Evolutionary conservation across 2,888 invertebrate species (phyloP), one percentile per base, ranked within the genome.

Genomic region (Parochlus steinenii): DNA sequence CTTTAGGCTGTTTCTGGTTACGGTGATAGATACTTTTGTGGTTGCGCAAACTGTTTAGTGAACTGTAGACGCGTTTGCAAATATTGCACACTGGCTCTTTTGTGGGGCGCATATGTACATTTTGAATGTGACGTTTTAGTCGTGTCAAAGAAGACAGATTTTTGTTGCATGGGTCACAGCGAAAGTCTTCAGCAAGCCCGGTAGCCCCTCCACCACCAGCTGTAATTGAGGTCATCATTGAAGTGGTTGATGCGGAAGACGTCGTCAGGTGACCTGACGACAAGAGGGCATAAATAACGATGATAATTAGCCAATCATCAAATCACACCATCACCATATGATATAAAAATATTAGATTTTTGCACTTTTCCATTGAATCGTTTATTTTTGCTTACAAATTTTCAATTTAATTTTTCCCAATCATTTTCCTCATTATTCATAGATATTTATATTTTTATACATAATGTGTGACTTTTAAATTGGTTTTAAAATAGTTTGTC

Each of bases 11-110:
- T 67, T 80, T 80, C 46, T 68, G 65, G 56, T 70, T 73, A 64
- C 85, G 74, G 65, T 85, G 85, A 64, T 85, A 85, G 69, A 86
- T 83, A 62, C 83, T 83, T 73, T 83, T 83, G 71, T 85, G 85
- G 69, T 85, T 85, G 61, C 85, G 71, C 54, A 85, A 71, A 58
- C 82, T 83, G 69, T 85, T 85, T 54, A 85, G 70, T 57, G 83
- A 85, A 69, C 83, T 82, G 69, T 85, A 86, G 50, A 83, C 83
- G 57, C 85, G 77, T 63, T 83, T 82, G 70, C 85, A 86, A 59
- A 85, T 82, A 69, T 81, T 83, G 71, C 85, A 86, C 58, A 83
- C 81, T 47, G 83, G 83, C 65, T 82, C 82, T 66, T 83, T 74
- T 59, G 82, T 80, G 52, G 83, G 83, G 54, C 81, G 71, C 76